These are phyloP conservation scores for Callinectes sapidus DNA, from an alignment of 2,888 invertebrate genomes.

Conservation along the genomic window DNA sequence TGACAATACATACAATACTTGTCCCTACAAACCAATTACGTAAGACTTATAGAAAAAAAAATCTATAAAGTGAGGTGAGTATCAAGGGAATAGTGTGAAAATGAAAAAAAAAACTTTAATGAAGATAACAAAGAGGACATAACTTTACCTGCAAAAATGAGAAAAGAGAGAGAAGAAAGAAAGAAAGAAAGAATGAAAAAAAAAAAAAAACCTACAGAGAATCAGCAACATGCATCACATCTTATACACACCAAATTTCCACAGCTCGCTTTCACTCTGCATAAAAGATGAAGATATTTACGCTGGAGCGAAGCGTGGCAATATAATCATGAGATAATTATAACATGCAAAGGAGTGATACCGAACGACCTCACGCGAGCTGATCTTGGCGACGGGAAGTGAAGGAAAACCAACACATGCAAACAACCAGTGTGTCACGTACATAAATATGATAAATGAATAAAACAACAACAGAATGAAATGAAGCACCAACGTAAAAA, in stretches of 20 bases:
- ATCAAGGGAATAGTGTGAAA: too few species aligned
- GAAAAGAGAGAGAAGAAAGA: neutral
- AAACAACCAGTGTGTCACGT: neutral
- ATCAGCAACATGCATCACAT: neutral
- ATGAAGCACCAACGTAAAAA: neutral
- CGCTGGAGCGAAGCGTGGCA: neutral
- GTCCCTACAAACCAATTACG: neutral
- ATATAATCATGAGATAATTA: neutral
- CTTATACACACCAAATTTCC: neutral
- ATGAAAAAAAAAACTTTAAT: neutral
- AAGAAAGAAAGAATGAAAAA: neutral
- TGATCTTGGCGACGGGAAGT: neutral
- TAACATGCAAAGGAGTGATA: conserved; percentile 7
- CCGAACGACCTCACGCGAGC: neutral
- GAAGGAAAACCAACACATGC: neutral
- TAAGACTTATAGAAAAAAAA: neutral
- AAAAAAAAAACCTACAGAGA: neutral
- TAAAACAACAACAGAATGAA: neutral
- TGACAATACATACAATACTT: neutral
- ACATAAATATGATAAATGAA: too few species aligned
- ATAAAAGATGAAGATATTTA: neutral
- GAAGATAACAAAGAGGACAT: neutral
- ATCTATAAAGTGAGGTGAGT: too few species aligned
- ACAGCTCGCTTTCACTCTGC: neutral
- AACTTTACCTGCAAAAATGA: neutral